phyloP scores from a whole-genome alignment of 2,113 vertebrate genomes.

The Ceyx margarethae region DNA sequence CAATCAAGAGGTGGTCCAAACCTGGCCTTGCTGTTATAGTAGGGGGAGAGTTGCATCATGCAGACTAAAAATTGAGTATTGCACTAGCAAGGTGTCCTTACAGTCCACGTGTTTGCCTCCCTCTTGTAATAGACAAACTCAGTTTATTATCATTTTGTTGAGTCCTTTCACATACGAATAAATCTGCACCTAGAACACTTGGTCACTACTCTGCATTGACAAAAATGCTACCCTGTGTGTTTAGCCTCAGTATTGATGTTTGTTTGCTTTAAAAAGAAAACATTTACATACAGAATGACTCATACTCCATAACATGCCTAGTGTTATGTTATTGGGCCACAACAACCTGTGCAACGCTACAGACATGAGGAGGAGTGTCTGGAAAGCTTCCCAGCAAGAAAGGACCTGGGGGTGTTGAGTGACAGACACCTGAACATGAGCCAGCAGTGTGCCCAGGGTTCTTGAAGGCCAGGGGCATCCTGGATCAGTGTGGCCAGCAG shows the following conservation, averaged over 20 bases:
- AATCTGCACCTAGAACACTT: background rate
- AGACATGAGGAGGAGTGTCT: too few relatives aligned
- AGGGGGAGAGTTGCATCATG: background rate
- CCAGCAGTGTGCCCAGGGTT: too few relatives aligned
- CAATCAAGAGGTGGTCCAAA: background rate
- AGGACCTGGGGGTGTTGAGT: too few relatives aligned
- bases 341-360: too few relatives aligned
- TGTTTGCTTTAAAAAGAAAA: background rate
- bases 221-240: background rate
- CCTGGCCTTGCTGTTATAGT: background rate
- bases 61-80: background rate
- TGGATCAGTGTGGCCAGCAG: too few relatives aligned
- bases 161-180: background rate
- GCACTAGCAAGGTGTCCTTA: background rate
- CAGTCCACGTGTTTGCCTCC: background rate
- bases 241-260: background rate
- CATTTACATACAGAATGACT: background rate
- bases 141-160: background rate
- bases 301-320: background rate
- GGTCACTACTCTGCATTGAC: background rate
- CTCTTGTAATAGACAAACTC: background rate
- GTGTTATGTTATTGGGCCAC: background rate
- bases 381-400: too few relatives aligned
- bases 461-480: too few relatives aligned
- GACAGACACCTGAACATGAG: too few relatives aligned